phyloP scores from a whole-genome alignment of 2,888 invertebrate species.

The Drosophila eohydei region DNA sequence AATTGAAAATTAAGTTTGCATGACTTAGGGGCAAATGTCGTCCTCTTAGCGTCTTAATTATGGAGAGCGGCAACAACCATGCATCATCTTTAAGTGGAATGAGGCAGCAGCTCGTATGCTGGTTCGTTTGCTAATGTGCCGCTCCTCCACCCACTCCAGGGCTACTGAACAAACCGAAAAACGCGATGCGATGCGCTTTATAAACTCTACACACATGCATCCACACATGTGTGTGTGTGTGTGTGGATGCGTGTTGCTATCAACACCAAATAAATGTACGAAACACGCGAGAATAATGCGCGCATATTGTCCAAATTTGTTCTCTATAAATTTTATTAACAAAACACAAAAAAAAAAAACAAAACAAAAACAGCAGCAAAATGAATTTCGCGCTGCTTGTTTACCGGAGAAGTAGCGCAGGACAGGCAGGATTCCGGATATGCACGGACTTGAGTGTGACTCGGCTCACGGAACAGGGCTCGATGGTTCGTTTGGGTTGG shows the following conservation, averaged over 20 bases:
- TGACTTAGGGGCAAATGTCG: constrained; percentile 5
- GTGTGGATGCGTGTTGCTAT: constrained; percentile 36
- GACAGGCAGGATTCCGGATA: constrained; percentile 42
- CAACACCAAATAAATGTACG: constrained; percentile 55
- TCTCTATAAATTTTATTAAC: constrained; percentile 81
- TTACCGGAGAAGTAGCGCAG: constrained; percentile 45
- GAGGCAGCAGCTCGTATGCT: constrained; percentile 14
- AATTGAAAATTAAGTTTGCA: constrained; percentile 41
- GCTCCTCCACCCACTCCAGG: constrained; percentile 8
- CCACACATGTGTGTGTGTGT: not conserved
- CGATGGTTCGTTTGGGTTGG: constrained; percentile 32
- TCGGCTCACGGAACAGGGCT: constrained; percentile 41
- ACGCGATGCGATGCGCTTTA: constrained; percentile 39
- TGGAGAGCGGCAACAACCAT: constrained; percentile 37
- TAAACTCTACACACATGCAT: constrained; percentile 34
- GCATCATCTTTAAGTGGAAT: constrained; percentile 49
- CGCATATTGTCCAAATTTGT: constrained; percentile 82
- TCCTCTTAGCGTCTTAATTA: constrained; percentile 39
- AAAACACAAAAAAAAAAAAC: constrained; percentile 50
- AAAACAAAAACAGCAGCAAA: constrained; percentile 45
- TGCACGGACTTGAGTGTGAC: constrained; percentile 55
- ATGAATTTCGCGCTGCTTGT: constrained; percentile 66
- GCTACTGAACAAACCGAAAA: constrained; percentile 12
- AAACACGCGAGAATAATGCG: constrained; percentile 74
- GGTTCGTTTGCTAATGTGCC: constrained; percentile 27